Conservation (phyloP, 2,888 invertebrate genomes). For the Watsonalla cultraria region DNA sequence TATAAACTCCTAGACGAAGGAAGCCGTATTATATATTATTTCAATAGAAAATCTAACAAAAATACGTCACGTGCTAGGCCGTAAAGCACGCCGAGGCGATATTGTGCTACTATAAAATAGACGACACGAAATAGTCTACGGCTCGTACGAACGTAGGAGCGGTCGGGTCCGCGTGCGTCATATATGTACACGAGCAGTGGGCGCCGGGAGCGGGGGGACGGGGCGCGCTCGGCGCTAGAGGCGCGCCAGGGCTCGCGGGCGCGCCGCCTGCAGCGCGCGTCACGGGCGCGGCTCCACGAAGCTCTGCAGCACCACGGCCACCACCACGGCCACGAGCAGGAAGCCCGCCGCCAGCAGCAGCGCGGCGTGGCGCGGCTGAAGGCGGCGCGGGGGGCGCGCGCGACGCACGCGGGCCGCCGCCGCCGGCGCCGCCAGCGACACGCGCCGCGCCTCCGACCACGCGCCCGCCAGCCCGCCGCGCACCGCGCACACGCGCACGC, state of each 20-base stretch:
- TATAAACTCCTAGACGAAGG: constrained; percentile 25
- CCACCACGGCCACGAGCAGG: constrained; percentile 78
- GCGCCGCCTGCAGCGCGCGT: constrained; percentile 64
- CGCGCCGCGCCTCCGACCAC: constrained; percentile 82
- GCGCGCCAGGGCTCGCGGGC: constrained; percentile 58
- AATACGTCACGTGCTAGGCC: constrained; percentile 20
- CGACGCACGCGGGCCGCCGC: constrained; percentile 79
- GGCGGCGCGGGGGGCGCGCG: constrained; percentile 75
- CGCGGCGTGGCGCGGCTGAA: constrained; percentile 75
- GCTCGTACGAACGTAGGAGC: constrained; percentile 8
- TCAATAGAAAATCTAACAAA: constrained; percentile 16
- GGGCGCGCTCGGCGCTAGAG: constrained; percentile 33
- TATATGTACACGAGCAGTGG: constrained; percentile 27
- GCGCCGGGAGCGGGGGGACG: constrained; percentile 2
- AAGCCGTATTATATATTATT: constrained; percentile 13
- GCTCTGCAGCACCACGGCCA: constrained; percentile 80
- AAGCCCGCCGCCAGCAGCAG: constrained; percentile 80
- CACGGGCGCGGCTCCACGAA: constrained; percentile 70
- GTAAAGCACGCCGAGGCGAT: constrained; percentile 10
- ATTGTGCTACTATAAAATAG: constrained; percentile 13
- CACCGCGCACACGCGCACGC: constrained; percentile 87
- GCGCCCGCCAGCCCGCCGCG: constrained; percentile 84
- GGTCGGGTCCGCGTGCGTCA: not conserved
- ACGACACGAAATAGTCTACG: constrained; percentile 4
- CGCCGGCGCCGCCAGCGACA: constrained; percentile 58